These are phyloP conservation scores for Caenorhabditis sinica DNA, from an alignment of 2,888 invertebrate species.

Conservation along the genomic window DNA sequence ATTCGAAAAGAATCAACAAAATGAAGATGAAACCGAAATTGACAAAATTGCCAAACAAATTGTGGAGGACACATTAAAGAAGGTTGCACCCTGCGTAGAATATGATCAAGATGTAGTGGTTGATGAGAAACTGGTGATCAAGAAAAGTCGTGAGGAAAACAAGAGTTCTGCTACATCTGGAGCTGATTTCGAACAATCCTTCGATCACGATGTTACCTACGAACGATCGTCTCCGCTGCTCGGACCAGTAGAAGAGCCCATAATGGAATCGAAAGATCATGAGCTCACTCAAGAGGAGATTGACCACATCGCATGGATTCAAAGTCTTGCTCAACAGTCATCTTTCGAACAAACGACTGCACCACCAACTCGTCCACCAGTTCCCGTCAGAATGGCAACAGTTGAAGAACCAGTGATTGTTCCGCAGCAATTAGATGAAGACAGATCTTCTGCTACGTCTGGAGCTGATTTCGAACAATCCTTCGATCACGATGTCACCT, in stretches of 20 bases:
- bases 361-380: too few relatives aligned
- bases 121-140: slow-evolving; percentile 6
- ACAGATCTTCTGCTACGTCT: too few relatives aligned
- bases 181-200: slow-evolving; percentile 58
- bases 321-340: slow-evolving; percentile 2
- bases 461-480: not conserved
- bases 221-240: slow-evolving; percentile 3
- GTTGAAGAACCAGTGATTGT: too few relatives aligned
- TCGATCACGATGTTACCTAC: slow-evolving; percentile 1
- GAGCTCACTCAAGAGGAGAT: not conserved
- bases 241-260: not conserved
- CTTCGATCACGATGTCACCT: slow-evolving; percentile 36
- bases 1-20: not conserved
- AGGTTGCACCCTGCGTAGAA: too few relatives aligned
- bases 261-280: not conserved
- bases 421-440: too few relatives aligned
- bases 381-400: too few relatives aligned
- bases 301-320: slow-evolving; percentile 4
- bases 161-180: slow-evolving; percentile 65
- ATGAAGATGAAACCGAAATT: not conserved
- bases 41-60: too few relatives aligned
- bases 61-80: too few relatives aligned
- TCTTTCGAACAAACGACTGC: slow-evolving; percentile 1
- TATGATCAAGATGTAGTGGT: slow-evolving; percentile 14
- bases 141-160: slow-evolving; percentile 31